Base-by-base conservation (phyloP, 1,140 invertebrate species). In the Hyles euphorbiae region DNA sequence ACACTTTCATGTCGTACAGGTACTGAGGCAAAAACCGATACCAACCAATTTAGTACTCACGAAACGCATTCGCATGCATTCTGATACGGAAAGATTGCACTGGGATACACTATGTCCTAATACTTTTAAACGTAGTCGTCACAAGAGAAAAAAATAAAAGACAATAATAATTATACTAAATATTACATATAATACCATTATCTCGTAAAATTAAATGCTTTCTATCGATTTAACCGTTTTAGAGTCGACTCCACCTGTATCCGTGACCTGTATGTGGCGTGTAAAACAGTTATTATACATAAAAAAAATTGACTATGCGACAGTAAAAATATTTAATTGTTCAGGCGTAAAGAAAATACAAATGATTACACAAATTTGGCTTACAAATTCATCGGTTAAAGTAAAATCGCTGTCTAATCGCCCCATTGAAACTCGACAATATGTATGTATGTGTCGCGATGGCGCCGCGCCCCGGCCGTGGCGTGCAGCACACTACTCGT, bases 191-290 rank as follows among this genome's bases (percentile, higher is more conserved):
- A 63, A 59, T 45, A 62, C 67, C 74, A 76, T 81, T 76, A 74
- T 69, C 74, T 70, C 76, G 78, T 70, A 78, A 80, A 86, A 78
- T 63, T 83, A 86, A 85, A 85, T 85, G 79, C 81, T 70, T 40
- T 40, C 36, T 40, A 40, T 40, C 36, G 36, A 5, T 40, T 22
- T 22, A 22, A 22, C 36, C 8, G 36, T 40, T 40, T 5, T 40
- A 5, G 36, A 1, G 36, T 40, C 4, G 8, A 40, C 36, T 40
- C 36, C 36, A 40, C 36, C 36, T 40, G 36, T 40, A 40, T 40
- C 4, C 36, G 4, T 8, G 36, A 40, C 36, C 36, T 40, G 36
- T 40, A 5, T 40, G 22, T 22, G 22, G 36, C 36, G 36, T 40
- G 36, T 5, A 40, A 40, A 40, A 40, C 36, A 40, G 5, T 22